Evolutionary conservation across 2,888 invertebrate genomes (phyloP).

Genomic region (Selenia dentaria): DNA sequence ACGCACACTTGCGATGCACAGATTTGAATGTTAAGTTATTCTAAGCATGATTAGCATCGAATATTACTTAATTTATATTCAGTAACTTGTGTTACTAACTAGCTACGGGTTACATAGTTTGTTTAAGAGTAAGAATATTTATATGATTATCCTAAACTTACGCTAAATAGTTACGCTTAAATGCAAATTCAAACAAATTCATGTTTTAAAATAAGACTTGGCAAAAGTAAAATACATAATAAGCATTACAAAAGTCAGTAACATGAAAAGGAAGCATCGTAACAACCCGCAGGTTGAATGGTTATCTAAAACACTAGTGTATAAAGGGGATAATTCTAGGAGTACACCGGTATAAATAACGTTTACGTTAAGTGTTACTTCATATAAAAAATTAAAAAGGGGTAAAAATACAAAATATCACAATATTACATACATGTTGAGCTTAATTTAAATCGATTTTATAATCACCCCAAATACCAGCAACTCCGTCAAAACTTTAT

Average conservation of each 20-base stretch:
- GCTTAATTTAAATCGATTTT: constrained; percentile 78
- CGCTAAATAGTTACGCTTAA: constrained; percentile 69
- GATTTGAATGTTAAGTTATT: constrained; percentile 41
- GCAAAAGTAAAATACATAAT: constrained; percentile 62
- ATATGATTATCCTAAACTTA: constrained; percentile 62
- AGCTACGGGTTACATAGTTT: constrained; percentile 77
- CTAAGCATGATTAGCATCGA: constrained; percentile 52
- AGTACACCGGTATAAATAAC: constrained; percentile 69
- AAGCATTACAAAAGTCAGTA: constrained; percentile 70
- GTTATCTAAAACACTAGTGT: constrained; percentile 55
- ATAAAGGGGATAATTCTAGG: constrained; percentile 40
- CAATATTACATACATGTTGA: constrained; percentile 83
- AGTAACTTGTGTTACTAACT: constrained; percentile 63
- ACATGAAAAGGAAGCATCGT: constrained; percentile 75
- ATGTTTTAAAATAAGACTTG: constrained; percentile 40
- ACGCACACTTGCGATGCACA: constrained; percentile 19
- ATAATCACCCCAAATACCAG: constrained; percentile 51
- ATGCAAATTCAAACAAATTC: constrained; percentile 69
- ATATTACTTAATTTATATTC: constrained; percentile 57
- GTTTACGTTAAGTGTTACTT: constrained; percentile 54
- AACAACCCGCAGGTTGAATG: constrained; percentile 51
- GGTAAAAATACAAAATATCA: constrained; percentile 83
- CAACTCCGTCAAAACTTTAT: constrained; percentile 44
- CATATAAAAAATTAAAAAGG: constrained; percentile 68
- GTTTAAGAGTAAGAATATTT: constrained; percentile 73